Evolutionary conservation across 2,113 vertebrate genomes (phyloP).

Genomic region (Indicator maculatus): DNA sequence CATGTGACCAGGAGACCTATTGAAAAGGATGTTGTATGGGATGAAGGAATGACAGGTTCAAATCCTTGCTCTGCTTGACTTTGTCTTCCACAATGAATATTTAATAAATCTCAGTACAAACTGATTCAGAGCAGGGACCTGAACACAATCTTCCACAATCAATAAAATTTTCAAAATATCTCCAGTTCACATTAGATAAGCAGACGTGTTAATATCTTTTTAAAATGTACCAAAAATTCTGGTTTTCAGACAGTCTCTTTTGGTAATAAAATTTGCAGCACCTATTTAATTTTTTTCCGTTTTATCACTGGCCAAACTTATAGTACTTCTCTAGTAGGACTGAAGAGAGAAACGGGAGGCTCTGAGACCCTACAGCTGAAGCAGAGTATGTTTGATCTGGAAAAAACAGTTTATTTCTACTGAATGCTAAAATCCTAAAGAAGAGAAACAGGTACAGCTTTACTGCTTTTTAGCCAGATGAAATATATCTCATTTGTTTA

Average conservation of each 20-base stretch:
- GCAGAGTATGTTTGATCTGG: neutral
- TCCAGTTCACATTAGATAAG: neutral
- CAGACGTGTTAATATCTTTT: neutral
- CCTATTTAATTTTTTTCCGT: neutral
- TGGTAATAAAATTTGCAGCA: neutral
- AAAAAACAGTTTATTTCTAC: neutral
- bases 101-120: neutral
- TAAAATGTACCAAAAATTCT: neutral
- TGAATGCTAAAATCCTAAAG: neutral
- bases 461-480: neutral
- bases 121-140: neutral
- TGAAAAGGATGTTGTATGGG: neutral
- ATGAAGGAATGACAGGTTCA: neutral
- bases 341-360: neutral
- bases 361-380: neutral
- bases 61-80: neutral
- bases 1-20: neutral
- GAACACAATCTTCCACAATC: neutral
- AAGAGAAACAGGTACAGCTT: neutral
- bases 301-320: neutral
- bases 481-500: constrained; percentile 11
- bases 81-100: neutral
- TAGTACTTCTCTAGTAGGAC: neutral
- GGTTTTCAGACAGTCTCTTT: neutral
- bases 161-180: neutral